phyloP scores from a whole-genome alignment of 2,113 vertebrate species.

The Mobula birostris region DNA sequence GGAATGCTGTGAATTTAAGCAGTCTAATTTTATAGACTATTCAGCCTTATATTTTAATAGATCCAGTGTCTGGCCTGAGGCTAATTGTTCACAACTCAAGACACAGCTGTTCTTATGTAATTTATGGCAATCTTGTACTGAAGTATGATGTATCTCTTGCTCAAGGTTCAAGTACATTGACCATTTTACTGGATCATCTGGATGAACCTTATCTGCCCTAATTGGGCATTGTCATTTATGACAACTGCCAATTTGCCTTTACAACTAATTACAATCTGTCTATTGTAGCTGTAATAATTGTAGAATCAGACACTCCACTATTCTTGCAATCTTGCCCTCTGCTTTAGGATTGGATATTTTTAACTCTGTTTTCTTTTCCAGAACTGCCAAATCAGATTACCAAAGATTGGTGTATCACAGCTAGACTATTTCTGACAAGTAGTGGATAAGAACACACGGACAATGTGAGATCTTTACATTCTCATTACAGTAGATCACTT shows the following conservation, averaged over 20 bases:
- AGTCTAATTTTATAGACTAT: no score
- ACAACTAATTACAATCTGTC: not conserved
- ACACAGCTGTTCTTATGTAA: no score
- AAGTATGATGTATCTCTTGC: no score
- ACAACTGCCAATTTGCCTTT: not conserved
- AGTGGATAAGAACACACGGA: not conserved
- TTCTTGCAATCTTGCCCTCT: not conserved
- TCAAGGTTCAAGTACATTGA: no score
- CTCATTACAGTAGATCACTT: not conserved
- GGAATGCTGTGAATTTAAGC: no score
- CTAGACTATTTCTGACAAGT: not conserved
- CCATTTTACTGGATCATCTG: not conserved
- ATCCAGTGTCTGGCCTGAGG: no score
- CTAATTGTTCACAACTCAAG: no score
- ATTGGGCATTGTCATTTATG: not conserved
- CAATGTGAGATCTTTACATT: not conserved
- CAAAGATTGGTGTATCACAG: not conserved
- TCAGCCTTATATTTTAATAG: no score
- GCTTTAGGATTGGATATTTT: not conserved
- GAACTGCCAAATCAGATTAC: not conserved
- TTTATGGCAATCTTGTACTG: no score
- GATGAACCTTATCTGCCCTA: not conserved
- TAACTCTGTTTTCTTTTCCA: not conserved
- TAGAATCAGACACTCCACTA: not conserved
- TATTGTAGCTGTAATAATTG: not conserved